Evolutionary conservation across 2,888 invertebrate species (phyloP).

Genomic region (Cheilosia impressa): DNA sequence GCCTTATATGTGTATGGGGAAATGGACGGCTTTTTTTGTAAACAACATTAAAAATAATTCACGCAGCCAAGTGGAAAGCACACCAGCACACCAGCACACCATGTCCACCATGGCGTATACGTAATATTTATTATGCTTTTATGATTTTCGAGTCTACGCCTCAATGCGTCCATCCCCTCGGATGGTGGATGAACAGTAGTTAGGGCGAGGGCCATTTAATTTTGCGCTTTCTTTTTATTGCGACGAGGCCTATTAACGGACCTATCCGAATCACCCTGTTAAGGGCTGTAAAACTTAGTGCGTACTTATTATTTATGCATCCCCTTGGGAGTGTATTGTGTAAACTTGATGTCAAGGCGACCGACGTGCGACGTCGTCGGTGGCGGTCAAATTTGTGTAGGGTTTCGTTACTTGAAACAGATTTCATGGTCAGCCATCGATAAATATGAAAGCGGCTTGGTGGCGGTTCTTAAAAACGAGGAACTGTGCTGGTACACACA

Average conservation of each 20-base stretch:
- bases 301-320: slow-evolving; percentile 4
- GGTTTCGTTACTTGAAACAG: slow-evolving; percentile 15
- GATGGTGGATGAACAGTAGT: background rate
- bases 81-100: slow-evolving; percentile 27
- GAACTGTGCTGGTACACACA: background rate
- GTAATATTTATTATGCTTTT: slow-evolving; percentile 67
- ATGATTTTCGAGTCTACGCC: slow-evolving; percentile 39
- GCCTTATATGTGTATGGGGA: background rate
- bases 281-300: slow-evolving; percentile 32
- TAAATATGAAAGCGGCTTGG: slow-evolving; percentile 7
- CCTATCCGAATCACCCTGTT: slow-evolving; percentile 18
- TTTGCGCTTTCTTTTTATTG: slow-evolving; percentile 14
- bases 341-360: slow-evolving; percentile 35
- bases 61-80: slow-evolving; percentile 55
- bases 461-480: slow-evolving; percentile 35
- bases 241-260: slow-evolving; percentile 27
- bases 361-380: background rate
- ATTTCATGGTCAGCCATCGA: slow-evolving; percentile 51
- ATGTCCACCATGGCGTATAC: slow-evolving; percentile 65
- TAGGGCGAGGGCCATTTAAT: slow-evolving; percentile 19
- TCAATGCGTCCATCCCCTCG: slow-evolving; percentile 46
- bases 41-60: slow-evolving; percentile 38
- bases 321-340: background rate
- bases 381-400: slow-evolving; percentile 23
- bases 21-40: background rate